Percentiles rank a stretch among this genome's conserved stretches.
Evolutionary conservation across 2,888 invertebrate genomes (phyloP).

Genomic region (Watsonalla cultraria): DNA sequence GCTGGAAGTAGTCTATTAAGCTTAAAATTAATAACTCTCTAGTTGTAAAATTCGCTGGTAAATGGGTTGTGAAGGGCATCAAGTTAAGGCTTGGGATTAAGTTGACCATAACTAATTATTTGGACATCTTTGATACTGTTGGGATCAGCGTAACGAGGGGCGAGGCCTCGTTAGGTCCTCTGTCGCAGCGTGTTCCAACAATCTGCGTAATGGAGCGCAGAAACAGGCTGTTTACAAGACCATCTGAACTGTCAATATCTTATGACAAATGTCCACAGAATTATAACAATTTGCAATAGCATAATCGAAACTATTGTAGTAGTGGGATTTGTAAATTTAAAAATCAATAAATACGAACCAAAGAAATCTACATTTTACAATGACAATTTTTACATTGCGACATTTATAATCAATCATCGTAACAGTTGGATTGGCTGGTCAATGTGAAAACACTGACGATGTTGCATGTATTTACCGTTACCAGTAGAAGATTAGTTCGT

Average conservation of each 20-base stretch:
- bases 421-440: too few relatives aligned
- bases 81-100: conserved; percentile 29
- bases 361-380: too few relatives aligned
- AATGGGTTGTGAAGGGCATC: conserved; percentile 38
- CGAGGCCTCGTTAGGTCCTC: conserved; percentile 23
- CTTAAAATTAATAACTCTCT: conserved; percentile 5
- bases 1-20: conserved; percentile 1
- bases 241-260: too few relatives aligned
- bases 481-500: conserved; percentile 14
- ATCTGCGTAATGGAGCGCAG: conserved; percentile 9
- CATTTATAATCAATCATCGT: too few relatives aligned
- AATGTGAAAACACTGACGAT: background rate
- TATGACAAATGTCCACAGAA: too few relatives aligned
- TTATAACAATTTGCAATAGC: too few relatives aligned
- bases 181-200: conserved; percentile 12
- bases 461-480: conserved; percentile 10
- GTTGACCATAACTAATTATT: conserved; percentile 38
- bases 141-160: conserved; percentile 19
- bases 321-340: too few relatives aligned
- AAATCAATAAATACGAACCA: too few relatives aligned
- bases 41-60: conserved; percentile 18
- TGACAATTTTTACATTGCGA: too few relatives aligned
- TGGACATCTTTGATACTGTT: conserved; percentile 27
- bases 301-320: too few relatives aligned
- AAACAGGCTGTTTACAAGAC: background rate